These are phyloP conservation scores for Siphlonurus alternatus DNA, from an alignment of 2,888 invertebrate species.

Conservation along the genomic window DNA sequence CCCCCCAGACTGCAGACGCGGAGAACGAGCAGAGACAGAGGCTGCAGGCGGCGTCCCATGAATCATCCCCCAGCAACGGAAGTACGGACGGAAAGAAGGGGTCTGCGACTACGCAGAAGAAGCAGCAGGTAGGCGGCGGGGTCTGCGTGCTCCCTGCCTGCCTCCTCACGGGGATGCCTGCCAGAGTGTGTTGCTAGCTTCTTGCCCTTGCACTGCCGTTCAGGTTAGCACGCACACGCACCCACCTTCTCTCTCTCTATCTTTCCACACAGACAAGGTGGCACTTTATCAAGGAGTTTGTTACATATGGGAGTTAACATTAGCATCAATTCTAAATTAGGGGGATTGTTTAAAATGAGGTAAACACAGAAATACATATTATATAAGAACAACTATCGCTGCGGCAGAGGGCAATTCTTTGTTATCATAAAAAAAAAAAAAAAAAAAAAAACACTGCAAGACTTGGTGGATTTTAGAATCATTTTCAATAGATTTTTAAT, in stretches of 20 bases:
- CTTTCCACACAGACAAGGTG: not conserved
- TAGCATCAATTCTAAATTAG: too few relatives aligned
- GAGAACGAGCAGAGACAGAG: slow-evolving; percentile 86
- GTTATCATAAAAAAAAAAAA: not conserved
- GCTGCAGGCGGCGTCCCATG: slow-evolving; percentile 52
- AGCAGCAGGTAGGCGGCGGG: slow-evolving; percentile 67
- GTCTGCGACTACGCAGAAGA: slow-evolving; percentile 70
- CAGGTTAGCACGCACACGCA: not conserved
- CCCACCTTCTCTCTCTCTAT: not conserved
- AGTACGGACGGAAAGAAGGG: slow-evolving; percentile 52
- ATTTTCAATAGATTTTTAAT: too few relatives aligned
- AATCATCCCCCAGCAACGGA: slow-evolving; percentile 40
- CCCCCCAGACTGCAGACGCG: slow-evolving; percentile 77
- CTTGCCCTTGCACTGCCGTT: not conserved
- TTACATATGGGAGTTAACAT: too few relatives aligned
- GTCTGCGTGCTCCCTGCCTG: slow-evolving; percentile 3
- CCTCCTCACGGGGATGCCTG: slow-evolving; percentile 16
- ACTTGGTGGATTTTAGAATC: too few relatives aligned
- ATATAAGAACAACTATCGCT: too few relatives aligned
- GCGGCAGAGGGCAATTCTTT: not conserved
- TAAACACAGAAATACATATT: too few relatives aligned
- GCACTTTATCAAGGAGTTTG: too few relatives aligned
- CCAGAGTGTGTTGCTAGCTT: not conserved
- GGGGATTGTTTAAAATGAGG: too few relatives aligned
- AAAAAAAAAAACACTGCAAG: too few relatives aligned